Evolutionary conservation across 2,113 vertebrate genomes (phyloP).

Genomic region (Heterotis niloticus): DNA sequence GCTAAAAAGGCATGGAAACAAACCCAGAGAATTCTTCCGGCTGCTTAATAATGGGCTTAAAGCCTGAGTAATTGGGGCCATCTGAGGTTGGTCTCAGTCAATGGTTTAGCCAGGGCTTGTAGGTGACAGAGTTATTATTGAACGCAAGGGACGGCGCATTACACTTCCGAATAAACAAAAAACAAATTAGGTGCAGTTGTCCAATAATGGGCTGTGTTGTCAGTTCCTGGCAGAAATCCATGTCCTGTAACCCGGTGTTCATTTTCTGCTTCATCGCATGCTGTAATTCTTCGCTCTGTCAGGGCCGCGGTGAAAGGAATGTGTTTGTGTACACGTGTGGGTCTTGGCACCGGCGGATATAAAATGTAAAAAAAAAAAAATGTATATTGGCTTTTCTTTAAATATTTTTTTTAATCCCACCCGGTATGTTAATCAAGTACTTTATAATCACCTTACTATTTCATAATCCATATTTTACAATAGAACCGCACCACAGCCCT

Average conservation of each 20-base stretch:
- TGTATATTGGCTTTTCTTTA: not conserved
- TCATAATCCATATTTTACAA: too few species aligned
- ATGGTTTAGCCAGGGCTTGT: slow-evolving; percentile 55
- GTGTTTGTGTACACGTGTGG: not conserved
- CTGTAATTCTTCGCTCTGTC: slow-evolving; percentile 60
- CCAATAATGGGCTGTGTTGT: slow-evolving; percentile 71
- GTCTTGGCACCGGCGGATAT: too few species aligned
- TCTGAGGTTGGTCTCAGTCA: slow-evolving; percentile 64
- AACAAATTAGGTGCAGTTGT: slow-evolving; percentile 67
- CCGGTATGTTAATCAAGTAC: too few species aligned
- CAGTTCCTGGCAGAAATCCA: slow-evolving; percentile 68
- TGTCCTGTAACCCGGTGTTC: slow-evolving; percentile 71
- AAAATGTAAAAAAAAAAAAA: too few species aligned
- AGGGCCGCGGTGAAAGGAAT: slow-evolving; percentile 59
- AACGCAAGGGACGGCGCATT: slow-evolving; percentile 63
- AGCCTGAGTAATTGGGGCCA: slow-evolving; percentile 69
- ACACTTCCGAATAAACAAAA: slow-evolving; percentile 73
- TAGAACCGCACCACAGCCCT: too few species aligned
- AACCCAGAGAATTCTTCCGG: too few species aligned
- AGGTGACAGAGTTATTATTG: slow-evolving; percentile 71
- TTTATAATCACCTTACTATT: too few species aligned
- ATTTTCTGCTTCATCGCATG: slow-evolving; percentile 76
- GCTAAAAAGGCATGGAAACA: too few species aligned
- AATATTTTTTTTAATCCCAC: not conserved
- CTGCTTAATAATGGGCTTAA: slow-evolving; percentile 71